Evolutionary conservation across 2,113 vertebrate species (phyloP).

Genomic region (Corythoichthys intestinalis): DNA sequence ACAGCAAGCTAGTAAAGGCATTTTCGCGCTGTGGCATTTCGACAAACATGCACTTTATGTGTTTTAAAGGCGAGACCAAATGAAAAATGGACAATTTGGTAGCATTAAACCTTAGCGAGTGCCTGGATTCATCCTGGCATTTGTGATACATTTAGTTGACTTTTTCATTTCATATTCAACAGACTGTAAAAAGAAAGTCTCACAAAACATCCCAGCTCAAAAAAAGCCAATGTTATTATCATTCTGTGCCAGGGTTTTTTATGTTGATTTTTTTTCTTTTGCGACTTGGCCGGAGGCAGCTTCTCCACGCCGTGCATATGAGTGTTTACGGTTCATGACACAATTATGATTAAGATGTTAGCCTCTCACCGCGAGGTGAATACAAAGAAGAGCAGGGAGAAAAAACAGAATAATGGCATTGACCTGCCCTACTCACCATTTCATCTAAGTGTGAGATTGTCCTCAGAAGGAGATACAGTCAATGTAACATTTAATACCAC

Average conservation of each 20-base stretch:
- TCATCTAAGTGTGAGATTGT: not conserved
- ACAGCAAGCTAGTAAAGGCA: too few species aligned
- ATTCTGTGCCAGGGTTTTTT: not conserved
- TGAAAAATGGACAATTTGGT: too few species aligned
- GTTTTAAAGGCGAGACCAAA: too few species aligned
- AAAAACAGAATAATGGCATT: conserved; percentile 3
- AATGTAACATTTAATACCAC: not conserved
- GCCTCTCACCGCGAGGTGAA: conserved; percentile 25
- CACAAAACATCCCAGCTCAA: not conserved
- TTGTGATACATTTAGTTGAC: not conserved
- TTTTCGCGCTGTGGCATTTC: too few species aligned
- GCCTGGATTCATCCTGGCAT: not conserved
- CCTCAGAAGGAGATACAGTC: not conserved
- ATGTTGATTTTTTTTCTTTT: not conserved
- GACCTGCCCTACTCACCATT: conserved; percentile 28
- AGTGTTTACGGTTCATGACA: conserved; percentile 60
- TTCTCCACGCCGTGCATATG: conserved; percentile 29
- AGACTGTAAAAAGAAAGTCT: not conserved
- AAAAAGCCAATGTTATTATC: not conserved
- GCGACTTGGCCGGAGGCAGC: conserved; percentile 27
- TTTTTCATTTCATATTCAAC: not conserved
- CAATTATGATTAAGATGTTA: conserved; percentile 61
- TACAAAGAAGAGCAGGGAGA: not conserved
- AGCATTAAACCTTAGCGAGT: not conserved
- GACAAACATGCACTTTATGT: too few species aligned